A percentile compares a stretch with the other conserved stretches of the same genome.
Conservation (phyloP, 2,888 invertebrate genomes). For the Sipha maydis region DNA sequence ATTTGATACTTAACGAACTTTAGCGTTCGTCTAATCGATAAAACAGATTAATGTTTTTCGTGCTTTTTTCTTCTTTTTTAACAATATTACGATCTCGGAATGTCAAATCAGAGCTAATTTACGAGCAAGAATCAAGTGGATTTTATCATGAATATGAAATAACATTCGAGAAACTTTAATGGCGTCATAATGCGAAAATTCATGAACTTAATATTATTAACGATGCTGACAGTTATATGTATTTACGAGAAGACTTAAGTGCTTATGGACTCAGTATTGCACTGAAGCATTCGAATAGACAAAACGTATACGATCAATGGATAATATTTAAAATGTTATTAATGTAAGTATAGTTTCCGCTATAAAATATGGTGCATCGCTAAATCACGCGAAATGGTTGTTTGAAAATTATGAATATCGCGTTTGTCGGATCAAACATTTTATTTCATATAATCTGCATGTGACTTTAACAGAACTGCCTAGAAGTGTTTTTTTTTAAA, state of each 20-base stretch:
- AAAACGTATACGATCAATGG: not conserved
- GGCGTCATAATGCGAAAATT: slow-evolving; percentile 17
- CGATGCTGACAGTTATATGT: not conserved
- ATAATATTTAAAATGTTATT: not conserved
- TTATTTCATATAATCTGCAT: not conserved
- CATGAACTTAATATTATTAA: slow-evolving; percentile 3
- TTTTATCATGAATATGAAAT: not conserved
- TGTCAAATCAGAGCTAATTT: slow-evolving; percentile 4
- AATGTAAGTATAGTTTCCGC: not conserved
- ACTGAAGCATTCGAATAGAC: not conserved
- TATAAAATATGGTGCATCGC: not conserved
- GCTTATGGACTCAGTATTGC: not conserved
- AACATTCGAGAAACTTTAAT: slow-evolving; percentile 9
- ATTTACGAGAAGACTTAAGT: slow-evolving; percentile 5
- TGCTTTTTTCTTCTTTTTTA: not conserved
- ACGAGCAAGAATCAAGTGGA: not conserved
- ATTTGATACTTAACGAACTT: not conserved
- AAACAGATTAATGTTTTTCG: not conserved
- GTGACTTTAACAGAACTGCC: not conserved
- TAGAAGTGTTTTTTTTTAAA: not conserved
- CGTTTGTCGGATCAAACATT: not conserved
- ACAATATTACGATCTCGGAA: not conserved
- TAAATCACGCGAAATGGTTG: not conserved
- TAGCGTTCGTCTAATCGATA: not conserved
- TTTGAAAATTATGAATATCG: too few relatives aligned